A percentile compares a stretch with the other conserved stretches of the same genome.
Evolutionary conservation across 2,797 vertebrate genomes (phyloP).

Genomic region (Phalanger gymnotis): DNA sequence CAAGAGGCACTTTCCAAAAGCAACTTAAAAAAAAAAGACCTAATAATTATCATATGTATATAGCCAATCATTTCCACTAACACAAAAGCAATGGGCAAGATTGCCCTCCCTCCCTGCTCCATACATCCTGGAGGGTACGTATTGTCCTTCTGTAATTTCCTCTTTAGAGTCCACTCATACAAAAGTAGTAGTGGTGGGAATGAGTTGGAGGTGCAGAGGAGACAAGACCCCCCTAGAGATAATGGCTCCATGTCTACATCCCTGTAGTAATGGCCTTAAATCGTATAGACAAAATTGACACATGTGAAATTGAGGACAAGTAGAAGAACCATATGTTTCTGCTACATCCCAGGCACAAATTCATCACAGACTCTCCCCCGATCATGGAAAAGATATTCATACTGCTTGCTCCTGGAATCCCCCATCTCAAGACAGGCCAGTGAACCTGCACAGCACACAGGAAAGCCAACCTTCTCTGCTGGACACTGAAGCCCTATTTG

Average conservation of each 20-base stretch:
- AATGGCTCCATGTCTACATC: background rate
- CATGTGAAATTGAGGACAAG: background rate
- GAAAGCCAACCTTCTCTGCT: background rate
- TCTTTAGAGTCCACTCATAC: background rate
- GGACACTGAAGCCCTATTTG: background rate
- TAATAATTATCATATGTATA: background rate
- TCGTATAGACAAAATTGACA: background rate
- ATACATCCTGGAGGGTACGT: background rate
- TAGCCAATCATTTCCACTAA: background rate
- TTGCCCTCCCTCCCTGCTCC: background rate
- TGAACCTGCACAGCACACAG: background rate
- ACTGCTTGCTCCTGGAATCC: background rate
- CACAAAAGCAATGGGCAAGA: background rate
- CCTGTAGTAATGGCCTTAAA: background rate
- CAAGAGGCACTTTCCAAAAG: background rate
- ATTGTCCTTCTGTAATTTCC: background rate
- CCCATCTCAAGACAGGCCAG: background rate
- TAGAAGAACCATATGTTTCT: background rate
- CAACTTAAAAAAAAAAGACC: background rate
- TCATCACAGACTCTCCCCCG: background rate
- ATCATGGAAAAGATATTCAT: background rate
- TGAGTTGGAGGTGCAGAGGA: background rate
- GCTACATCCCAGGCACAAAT: background rate
- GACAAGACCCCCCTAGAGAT: background rate
- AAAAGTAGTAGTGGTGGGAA: background rate